Base-by-base conservation (phyloP, 2,888 invertebrate species). In the Xestia sexstrigata region DNA sequence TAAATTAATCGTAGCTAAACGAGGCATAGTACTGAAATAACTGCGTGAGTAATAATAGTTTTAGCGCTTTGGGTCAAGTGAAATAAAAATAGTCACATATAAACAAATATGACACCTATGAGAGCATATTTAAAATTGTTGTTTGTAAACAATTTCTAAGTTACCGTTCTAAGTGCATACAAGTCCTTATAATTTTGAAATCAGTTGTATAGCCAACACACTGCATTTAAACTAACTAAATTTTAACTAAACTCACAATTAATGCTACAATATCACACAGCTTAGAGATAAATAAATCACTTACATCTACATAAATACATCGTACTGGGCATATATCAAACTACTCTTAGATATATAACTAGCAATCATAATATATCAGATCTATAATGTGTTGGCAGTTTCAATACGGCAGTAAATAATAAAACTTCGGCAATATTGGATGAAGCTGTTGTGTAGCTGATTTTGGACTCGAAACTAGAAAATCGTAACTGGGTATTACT, bases 161-260 rank as follows among this genome's bases (percentile, higher is more conserved):
- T 42, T 42, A 15, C 8, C n/a, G 1, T 42, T 9, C 9, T 9
- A 30, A 62, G 30, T 20, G 7, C 70, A 26, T 23, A 2, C 2
- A 30, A 17, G 17, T 30, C 17, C 15, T 58, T 58, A n/a, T 35
- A 30, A 26, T n/a, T 2, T 7, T 35, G 30, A 23, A 62, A 74
- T 55, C 13, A 26, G 35, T 63, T 2, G 26, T 65, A 52, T 68
- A 77, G 77, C 63, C 73, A 77, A 70, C 81, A 26, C 69, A 67
- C 84, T 74, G 77, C 78, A 83, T 42, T 71, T 11, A n/a, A 66
- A 66, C 47, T 9, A 67, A 75, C 70, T n/a, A n/a, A n/a, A n/a
- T n/a, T n/a, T n/a, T n/a, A n/a, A n/a, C n/a, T n/a, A n/a, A n/a
- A 63, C 72, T 78, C 75, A 85, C 76, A 79, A 72, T 35, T 2